Evolutionary conservation across 2,113 vertebrate species (phyloP).

Genomic region (Synchiropus splendidus): DNA sequence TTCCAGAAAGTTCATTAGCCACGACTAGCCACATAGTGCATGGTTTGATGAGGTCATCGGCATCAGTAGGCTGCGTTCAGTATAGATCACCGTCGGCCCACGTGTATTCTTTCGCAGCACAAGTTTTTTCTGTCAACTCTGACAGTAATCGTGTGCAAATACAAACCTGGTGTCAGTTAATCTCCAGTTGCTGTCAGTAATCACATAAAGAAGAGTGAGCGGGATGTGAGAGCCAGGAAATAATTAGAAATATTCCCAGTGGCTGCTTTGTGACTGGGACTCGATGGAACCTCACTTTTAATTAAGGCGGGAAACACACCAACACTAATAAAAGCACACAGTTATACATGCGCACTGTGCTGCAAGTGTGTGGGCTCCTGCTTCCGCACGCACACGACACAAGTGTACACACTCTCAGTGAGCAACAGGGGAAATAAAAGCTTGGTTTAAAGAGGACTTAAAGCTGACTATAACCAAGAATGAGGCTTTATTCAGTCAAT

Average conservation of each 20-base stretch:
- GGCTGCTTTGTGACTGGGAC: conserved; percentile 40
- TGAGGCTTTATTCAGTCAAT: conserved; percentile 36
- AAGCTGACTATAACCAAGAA: conserved; percentile 40
- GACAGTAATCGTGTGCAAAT: conserved; percentile 46
- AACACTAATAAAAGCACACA: conserved; percentile 7
- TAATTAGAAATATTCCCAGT: conserved; percentile 65
- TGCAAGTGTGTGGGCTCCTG: conserved; percentile 5
- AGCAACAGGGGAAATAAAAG: conserved; percentile 65
- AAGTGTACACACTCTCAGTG: conserved; percentile 18
- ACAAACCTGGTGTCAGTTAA: conserved; percentile 46
- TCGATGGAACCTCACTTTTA: conserved; percentile 47
- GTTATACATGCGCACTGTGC: conserved; percentile 9
- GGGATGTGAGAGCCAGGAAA: conserved; percentile 46
- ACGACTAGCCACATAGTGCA: no score
- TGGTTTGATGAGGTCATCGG: no score
- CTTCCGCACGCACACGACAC: conserved; percentile 5
- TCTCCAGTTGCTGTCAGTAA: conserved; percentile 54
- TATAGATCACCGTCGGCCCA: background rate
- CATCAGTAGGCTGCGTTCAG: no score
- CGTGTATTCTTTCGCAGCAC: conserved; percentile 14
- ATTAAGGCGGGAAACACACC: conserved; percentile 48
- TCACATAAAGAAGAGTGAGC: conserved; percentile 45
- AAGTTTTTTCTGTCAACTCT: conserved; percentile 39
- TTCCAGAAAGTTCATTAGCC: no score
- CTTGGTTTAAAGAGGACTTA: conserved; percentile 58